Conservation (phyloP, 2,888 invertebrate genomes). For the Alcis repandata region DNA sequence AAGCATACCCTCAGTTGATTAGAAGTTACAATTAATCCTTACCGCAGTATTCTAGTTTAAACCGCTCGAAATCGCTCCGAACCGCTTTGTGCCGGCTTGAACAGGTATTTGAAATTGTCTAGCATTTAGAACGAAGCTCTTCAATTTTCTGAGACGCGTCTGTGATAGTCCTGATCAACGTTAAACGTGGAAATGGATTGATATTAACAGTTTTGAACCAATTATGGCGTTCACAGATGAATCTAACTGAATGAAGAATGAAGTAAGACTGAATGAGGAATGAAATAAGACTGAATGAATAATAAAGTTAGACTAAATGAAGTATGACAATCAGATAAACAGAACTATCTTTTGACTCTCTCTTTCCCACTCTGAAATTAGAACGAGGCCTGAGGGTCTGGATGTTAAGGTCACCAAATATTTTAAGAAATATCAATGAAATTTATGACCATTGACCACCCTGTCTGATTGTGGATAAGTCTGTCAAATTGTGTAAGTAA, state of each 20-base stretch:
- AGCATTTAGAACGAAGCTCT: conserved; percentile 7
- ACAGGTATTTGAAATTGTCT: conserved; percentile 11
- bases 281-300: no score
- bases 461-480: no score
- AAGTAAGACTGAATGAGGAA: neutral
- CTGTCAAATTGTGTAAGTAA: no score
- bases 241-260: neutral
- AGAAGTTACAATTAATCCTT: conserved; percentile 4
- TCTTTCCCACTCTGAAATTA: no score
- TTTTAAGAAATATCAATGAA: no score
- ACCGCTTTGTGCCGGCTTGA: conserved; percentile 1
- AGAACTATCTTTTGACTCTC: no score
- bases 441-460: no score
- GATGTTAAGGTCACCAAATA: no score
- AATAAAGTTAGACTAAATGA: no score
- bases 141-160: conserved; percentile 10
- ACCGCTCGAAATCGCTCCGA: neutral
- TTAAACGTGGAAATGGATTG: neutral
- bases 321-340: no score
- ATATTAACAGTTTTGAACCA: neutral
- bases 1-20: neutral
- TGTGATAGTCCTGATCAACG: conserved; percentile 6
- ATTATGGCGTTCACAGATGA: neutral
- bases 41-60: neutral
- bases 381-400: no score